Conservation (phyloP, 2,888 invertebrate species). For the Taphrorychus bicolor region DNA sequence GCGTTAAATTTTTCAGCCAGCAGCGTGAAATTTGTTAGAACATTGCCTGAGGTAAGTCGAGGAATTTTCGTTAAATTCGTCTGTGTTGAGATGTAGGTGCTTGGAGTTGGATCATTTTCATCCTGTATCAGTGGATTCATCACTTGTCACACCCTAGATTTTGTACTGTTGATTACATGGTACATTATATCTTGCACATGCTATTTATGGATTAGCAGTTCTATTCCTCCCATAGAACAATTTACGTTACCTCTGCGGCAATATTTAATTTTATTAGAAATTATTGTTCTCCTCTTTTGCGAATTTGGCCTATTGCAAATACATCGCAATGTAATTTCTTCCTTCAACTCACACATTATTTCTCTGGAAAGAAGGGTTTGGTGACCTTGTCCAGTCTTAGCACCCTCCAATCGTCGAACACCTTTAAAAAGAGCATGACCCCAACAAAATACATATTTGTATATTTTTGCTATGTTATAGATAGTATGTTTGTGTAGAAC, state of each 20-base stretch:
- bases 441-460: too few species aligned
- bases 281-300: conserved; percentile 16
- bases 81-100: conserved; percentile 11
- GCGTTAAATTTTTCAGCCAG: conserved; percentile 2
- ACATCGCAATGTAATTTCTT: conserved; percentile 29
- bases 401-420: too few species aligned
- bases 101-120: conserved; percentile 16
- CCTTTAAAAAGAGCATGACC: too few species aligned
- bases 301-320: conserved; percentile 12
- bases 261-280: conserved; percentile 7
- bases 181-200: conserved; percentile 2
- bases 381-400: too few species aligned
- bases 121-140: conserved; percentile 13
- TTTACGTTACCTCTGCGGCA: conserved; percentile 12
- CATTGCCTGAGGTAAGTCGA: conserved; percentile 4
- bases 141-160: conserved; percentile 11
- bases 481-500: too few species aligned
- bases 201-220: conserved; percentile 17
- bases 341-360: conserved; percentile 24
- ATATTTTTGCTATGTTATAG: too few species aligned
- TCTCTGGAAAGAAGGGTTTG: conserved; percentile 20
- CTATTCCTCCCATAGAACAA: conserved; percentile 9
- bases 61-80: not conserved
- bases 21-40: not conserved
- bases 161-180: conserved; percentile 3